phyloP scores from a whole-genome alignment of 1,140 invertebrate genomes.

The Carposina sasakii region DNA sequence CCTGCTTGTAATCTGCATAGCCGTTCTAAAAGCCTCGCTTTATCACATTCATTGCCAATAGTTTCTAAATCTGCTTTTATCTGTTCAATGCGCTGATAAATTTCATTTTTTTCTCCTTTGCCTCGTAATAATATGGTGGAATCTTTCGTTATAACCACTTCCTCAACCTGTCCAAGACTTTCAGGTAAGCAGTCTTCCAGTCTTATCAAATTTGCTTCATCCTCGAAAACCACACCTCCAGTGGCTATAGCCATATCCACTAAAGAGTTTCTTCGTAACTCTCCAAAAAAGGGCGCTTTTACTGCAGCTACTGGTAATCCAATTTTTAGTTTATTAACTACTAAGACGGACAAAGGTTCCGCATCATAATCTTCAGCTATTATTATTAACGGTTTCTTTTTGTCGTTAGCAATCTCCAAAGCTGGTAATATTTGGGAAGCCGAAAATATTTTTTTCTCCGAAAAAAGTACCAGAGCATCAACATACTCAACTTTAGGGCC shows the following conservation, averaged over 20 bases:
- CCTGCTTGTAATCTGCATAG: conserved; percentile 80
- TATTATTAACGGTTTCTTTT: conserved; percentile 84
- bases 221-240: conserved; percentile 96
- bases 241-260: conserved; percentile 98
- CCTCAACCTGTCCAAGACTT: conserved; percentile 93
- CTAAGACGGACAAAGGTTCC: conserved; percentile 84
- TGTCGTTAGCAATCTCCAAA: conserved; percentile 89
- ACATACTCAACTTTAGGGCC: conserved; percentile 93
- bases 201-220: conserved; percentile 94
- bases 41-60: conserved; percentile 81
- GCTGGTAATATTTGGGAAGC: conserved; percentile 93
- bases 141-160: conserved; percentile 97
- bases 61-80: conserved; percentile 80
- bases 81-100: conserved; percentile 76
- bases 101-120: conserved; percentile 74
- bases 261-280: conserved; percentile 95
- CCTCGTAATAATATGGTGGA: conserved; percentile 61
- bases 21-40: conserved; percentile 82
- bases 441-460: conserved; percentile 93
- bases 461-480: conserved; percentile 89
- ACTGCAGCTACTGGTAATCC: conserved; percentile 96
- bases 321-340: conserved; percentile 91
- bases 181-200: conserved; percentile 92
- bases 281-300: conserved; percentile 98
- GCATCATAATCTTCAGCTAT: conserved; percentile 87